These are phyloP conservation scores for Excalfactoria chinensis DNA, from an alignment of 2,113 vertebrate species.

Conservation along the genomic window DNA sequence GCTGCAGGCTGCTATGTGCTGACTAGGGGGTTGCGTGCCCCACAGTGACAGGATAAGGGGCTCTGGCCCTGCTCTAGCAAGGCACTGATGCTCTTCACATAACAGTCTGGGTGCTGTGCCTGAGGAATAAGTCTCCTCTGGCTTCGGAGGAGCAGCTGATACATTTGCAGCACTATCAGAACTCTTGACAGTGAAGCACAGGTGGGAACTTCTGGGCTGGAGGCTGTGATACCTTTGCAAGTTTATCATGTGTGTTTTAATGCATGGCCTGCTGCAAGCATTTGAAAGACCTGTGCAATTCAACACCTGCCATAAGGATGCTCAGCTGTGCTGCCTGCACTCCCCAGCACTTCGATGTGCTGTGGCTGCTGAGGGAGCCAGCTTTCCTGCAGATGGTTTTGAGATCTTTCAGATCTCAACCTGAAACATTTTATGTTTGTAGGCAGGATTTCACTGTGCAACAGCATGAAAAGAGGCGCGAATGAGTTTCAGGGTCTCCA, in stretches of 20 bases:
- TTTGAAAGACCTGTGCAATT: not conserved
- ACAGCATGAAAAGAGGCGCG: conserved; percentile 3
- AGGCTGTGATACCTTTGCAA: not conserved
- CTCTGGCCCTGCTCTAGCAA: not conserved
- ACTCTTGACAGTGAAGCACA: not conserved
- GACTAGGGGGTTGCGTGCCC: accelerated
- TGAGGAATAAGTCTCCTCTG: not conserved
- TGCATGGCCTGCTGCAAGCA: not conserved
- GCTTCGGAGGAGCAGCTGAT: not conserved
- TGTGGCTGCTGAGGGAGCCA: accelerated
- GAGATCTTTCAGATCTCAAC: conserved; percentile 22
- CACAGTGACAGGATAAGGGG: no score
- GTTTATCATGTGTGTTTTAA: not conserved
- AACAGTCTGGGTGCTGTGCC: not conserved
- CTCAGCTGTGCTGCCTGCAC: not conserved
- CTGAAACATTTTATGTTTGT: conserved; percentile 16
- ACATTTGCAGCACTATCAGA: not conserved
- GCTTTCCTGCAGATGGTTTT: not conserved
- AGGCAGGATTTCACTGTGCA: conserved; percentile 28
- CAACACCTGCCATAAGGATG: not conserved
- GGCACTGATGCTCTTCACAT: accelerated
- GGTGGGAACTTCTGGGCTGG: not conserved
- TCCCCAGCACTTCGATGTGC: not conserved
- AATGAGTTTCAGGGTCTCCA: not conserved
- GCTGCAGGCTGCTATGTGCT: no score